Base-by-base conservation (phyloP, 2,888 invertebrate genomes). In the Lasioglossum malachurum region DNA sequence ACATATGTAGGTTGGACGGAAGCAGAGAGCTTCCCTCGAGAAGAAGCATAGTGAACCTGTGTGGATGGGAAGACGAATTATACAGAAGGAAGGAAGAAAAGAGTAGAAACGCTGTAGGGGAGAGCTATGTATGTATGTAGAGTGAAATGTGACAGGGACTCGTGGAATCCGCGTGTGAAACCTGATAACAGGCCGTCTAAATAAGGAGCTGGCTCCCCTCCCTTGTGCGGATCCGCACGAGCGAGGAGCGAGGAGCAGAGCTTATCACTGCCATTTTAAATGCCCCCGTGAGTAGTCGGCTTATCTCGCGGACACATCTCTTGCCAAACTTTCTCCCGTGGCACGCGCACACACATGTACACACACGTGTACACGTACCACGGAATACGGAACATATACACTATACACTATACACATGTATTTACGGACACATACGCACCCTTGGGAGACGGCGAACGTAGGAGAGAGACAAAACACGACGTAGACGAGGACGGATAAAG, bases 241-340 rank as follows among this genome's bases (percentile, higher is more conserved):
- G 84, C 83, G 87, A 87, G 86, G 77, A 88, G 84, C 83, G 87
- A 87, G 86, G 82, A 88, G 79, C 89, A 83, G 84, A 82, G 93
- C 94, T 95, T 95, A 95, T 95, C 95, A 95, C 93, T 94, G 94
- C 93, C 94, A 94, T 95, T 95, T 94, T 94, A 93, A 94, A 94
- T 93, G 89, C 88, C 87, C 89, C 88, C 87, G 92, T 92, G 93
- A 91, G 93, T 89, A 91, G 93, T 89, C 89, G 89, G 92, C 94
- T 95, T 95, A 95, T 95, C 95, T 95, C 93, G 93, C 94, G 92
- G 93, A 93, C 94, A 95, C 94, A 95, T 95, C 95, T 95, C 94
- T 92, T 95, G 95, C 95, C 95, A 94, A 94, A 94, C 94, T 94
- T 94, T 94, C 94, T 94, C 94, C 90, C 93, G 92, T 91, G 92